Percentiles rank a stretch among this genome's conserved stretches.
These are phyloP conservation scores for Napeogenes inachia DNA, from an alignment of 2,888 invertebrate species.

Conservation along the genomic window DNA sequence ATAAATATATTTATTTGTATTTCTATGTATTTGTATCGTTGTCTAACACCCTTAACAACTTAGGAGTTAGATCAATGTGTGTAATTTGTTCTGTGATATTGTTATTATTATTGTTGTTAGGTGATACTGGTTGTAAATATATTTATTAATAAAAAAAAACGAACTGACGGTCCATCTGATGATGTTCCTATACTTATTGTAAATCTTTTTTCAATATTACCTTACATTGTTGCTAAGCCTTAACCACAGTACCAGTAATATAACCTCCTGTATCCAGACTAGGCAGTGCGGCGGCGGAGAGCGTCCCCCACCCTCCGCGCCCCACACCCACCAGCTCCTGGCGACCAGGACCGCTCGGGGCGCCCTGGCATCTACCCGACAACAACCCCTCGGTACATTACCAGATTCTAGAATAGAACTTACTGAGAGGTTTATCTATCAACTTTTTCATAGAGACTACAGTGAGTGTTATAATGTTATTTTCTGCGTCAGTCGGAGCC, in stretches of 20 bases:
- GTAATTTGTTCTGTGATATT: no score
- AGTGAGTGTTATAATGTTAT: background rate
- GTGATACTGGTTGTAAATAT: no score
- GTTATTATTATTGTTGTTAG: no score
- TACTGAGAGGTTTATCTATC: no score
- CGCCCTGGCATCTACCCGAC: conserved; percentile 26
- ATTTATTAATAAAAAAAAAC: no score
- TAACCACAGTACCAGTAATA: background rate
- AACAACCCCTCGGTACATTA: conserved; percentile 21
- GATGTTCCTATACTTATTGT: no score
- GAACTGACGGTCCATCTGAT: no score
- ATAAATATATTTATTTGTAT: no score
- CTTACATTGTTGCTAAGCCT: background rate
- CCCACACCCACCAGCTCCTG: conserved; percentile 28
- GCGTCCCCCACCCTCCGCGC: conserved; percentile 1
- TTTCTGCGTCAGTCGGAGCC: conserved; percentile 3
- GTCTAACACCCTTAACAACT: no score
- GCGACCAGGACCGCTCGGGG: conserved; percentile 28
- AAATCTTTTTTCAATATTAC: no score
- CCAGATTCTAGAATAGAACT: background rate
- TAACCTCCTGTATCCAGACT: conserved; percentile 14
- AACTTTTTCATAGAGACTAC: background rate
- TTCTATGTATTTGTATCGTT: no score
- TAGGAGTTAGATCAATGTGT: no score
- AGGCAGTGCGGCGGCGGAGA: conserved; percentile 26